phyloP scores from a whole-genome alignment of 2,113 vertebrate species.

The Bos javanicus region DNA sequence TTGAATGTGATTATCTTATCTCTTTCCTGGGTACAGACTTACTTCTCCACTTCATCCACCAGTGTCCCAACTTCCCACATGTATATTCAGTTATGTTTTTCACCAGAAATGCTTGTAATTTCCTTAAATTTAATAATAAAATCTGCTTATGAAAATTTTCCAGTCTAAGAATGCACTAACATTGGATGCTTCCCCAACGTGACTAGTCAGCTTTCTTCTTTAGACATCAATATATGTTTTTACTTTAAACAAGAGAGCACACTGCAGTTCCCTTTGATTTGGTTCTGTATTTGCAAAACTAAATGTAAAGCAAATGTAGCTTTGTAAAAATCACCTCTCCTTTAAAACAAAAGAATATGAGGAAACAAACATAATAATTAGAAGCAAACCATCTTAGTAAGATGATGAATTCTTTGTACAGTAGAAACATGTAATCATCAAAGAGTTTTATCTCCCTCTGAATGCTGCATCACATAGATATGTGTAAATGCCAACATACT shows the following conservation, averaged over 20 bases:
- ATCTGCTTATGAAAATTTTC: conserved; percentile 2
- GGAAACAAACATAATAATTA: conserved; percentile 54
- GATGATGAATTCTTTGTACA: conserved; percentile 58
- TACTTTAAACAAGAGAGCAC: conserved; percentile 18
- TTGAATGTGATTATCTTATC: neutral
- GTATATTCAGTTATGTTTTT: neutral
- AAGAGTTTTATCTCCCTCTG: conserved; percentile 66
- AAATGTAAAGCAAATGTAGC: conserved; percentile 50
- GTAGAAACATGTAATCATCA: conserved; percentile 61
- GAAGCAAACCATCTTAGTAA: conserved; percentile 37
- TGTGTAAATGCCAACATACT: conserved; percentile 70
- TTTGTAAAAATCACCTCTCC: conserved; percentile 48
- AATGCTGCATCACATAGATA: conserved; percentile 60
- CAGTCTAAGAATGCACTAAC: neutral
- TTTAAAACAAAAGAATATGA: conserved; percentile 39
- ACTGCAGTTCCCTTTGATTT: conserved; percentile 24
- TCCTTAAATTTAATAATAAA: conserved; percentile 19
- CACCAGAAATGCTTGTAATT: neutral
- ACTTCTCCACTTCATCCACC: neutral
- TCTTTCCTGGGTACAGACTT: neutral
- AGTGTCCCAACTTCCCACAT: neutral
- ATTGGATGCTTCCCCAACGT: neutral
- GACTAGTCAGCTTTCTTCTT: neutral
- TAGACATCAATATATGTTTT: conserved; percentile 11
- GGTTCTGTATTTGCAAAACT: conserved; percentile 46